Base-by-base conservation (phyloP, 2,797 vertebrate genomes). In the Pelochelys cantorii region DNA sequence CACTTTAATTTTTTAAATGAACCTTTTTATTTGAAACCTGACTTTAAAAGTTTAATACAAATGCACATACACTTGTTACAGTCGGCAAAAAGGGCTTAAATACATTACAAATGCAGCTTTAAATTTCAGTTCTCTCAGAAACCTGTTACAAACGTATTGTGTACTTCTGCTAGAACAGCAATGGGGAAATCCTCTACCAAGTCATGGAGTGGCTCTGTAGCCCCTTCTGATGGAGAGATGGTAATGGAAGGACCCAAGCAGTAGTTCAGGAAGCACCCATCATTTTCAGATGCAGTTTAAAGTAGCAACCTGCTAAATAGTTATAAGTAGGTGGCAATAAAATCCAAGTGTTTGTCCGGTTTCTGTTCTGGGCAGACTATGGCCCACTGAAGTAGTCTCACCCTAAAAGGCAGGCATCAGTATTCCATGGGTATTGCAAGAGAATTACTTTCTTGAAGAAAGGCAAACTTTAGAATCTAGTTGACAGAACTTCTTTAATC, bases 341-440 rank as follows among this genome's bases (percentile, higher is more conserved):
- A 87, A 62, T 54, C 79, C 62, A 53, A 88, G 52, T 0, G 0
- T 0, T 0, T 2, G 54, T 87, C 10, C 2, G 17, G n/a, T 22
- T 84, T 91, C 57, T 78, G 92, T 6, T 5, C 12, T n/a, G 60
- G 31, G n/a, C 78, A 81, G 60, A 86, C 37, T 18, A 81, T 29
- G 31, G 74, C 2, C 59, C 34, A 23, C 20, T 0, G 0, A 71
- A n/a, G 42, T 62, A 85, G 34, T 84, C 78, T 78, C 77, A 52
- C 34, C 0, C 4, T 18, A n/a, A 86, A 78, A 77, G 60, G 62
- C 42, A 82, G 42, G 62, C 84, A 59, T 18, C 56, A 31, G 13
- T 62, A 48, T 20, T 89, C 86, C 55, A 83, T 29, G 23, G 1
- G 4, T 0, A 55, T 20, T 14, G 34, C 55, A 92, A 42, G 11